Conservation (phyloP, 2,888 invertebrate species). For the Zaprionus obscuricornis region DNA sequence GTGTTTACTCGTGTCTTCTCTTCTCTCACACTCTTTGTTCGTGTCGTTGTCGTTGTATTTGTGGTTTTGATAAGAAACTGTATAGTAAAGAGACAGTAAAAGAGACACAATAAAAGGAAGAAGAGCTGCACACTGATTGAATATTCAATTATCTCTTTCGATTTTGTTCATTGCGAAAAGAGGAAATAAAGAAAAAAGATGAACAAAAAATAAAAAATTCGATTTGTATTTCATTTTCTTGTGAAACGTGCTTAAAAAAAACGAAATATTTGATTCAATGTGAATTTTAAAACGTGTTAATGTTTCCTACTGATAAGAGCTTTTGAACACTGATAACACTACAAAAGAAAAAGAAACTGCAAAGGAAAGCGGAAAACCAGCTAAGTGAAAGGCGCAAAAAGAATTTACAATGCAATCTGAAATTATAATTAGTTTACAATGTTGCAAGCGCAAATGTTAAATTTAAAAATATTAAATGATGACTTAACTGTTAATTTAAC, state of each 20-base stretch:
- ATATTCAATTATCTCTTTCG: conserved; percentile 3
- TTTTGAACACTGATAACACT: not conserved
- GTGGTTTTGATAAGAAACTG: conserved; percentile 36
- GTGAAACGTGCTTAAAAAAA: conserved; percentile 9
- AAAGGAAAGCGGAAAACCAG: conserved; percentile 5
- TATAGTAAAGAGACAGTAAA: not conserved
- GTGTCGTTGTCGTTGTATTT: conserved; percentile 1
- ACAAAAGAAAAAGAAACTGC: not conserved
- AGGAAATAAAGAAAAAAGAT: too few relatives aligned
- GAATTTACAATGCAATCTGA: too few relatives aligned
- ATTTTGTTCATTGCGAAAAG: conserved; percentile 9
- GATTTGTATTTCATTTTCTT: not conserved
- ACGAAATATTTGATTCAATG: conserved; percentile 2
- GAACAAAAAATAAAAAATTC: conserved; percentile 9
- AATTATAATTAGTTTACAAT: too few relatives aligned
- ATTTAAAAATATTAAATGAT: too few relatives aligned
- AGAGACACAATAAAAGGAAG: too few relatives aligned
- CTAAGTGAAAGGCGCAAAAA: conserved; percentile 40
- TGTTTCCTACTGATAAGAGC: conserved; percentile 33
- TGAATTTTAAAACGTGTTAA: conserved; percentile 33
- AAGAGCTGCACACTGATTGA: too few relatives aligned
- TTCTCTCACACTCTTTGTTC: not conserved
- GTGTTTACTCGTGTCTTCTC: not conserved
- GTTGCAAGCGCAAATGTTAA: too few relatives aligned
- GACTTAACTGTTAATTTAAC: too few relatives aligned